phyloP scores from a whole-genome alignment of 1,140 invertebrate genomes.

The Procambarus clarkii region DNA sequence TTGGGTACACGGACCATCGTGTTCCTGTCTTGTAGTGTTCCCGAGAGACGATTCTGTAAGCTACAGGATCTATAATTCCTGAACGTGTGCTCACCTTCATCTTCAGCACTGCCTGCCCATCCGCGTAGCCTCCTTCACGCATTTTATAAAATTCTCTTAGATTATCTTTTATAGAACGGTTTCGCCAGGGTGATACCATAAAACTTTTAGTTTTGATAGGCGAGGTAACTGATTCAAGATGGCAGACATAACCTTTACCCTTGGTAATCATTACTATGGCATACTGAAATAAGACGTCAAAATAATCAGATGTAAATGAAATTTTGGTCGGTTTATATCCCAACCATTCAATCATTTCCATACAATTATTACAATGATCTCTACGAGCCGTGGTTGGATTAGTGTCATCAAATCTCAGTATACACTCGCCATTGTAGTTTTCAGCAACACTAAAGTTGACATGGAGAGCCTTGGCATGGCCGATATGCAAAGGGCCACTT shows the following conservation, averaged over 20 bases:
- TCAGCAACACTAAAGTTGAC: slow-evolving; percentile 55
- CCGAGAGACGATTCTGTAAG: slow-evolving; percentile 42
- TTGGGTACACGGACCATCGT: slow-evolving; percentile 67
- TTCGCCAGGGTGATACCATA: slow-evolving; percentile 30
- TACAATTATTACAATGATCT: not conserved
- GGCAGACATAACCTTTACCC: slow-evolving; percentile 52
- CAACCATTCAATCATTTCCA: slow-evolving; percentile 46
- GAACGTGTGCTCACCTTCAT: slow-evolving; percentile 48
- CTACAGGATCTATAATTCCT: slow-evolving; percentile 55
- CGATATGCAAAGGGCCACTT: slow-evolving; percentile 59
- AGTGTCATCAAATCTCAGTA: slow-evolving; percentile 69
- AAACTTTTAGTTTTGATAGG: not conserved
- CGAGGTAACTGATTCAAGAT: not conserved
- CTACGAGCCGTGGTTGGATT: slow-evolving; percentile 54
- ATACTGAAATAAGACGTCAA: slow-evolving; percentile 21
- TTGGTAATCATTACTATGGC: slow-evolving; percentile 27
- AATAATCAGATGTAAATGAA: slow-evolving; percentile 57
- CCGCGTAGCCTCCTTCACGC: slow-evolving; percentile 5
- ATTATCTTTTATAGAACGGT: slow-evolving; percentile 30
- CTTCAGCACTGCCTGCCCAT: slow-evolving; percentile 41
- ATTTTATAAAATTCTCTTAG: slow-evolving; percentile 48
- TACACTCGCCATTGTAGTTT: slow-evolving; percentile 38
- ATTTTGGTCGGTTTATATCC: not conserved
- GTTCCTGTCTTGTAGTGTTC: slow-evolving; percentile 42
- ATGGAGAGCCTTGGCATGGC: slow-evolving; percentile 51